phyloP scores from a whole-genome alignment of 2,113 vertebrate genomes.

The Oryzias curvinotus region DNA sequence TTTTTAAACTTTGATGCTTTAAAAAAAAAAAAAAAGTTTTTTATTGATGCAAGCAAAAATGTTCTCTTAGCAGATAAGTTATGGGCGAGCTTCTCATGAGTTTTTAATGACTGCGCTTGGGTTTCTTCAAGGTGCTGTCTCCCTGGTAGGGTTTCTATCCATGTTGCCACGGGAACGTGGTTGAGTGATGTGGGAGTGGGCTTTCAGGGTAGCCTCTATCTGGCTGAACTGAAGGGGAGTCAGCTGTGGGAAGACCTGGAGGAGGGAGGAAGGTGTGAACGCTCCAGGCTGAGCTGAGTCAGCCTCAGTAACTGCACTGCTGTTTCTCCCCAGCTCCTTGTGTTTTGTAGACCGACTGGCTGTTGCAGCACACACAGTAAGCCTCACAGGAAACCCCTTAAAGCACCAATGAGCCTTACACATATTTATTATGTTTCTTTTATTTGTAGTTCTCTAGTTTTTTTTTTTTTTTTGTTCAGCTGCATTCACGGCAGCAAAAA shows the following conservation, averaged over 20 bases:
- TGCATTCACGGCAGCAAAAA: background rate
- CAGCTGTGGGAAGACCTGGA: slow-evolving; percentile 24
- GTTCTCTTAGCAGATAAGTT: background rate
- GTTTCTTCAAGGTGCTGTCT: slow-evolving; percentile 34
- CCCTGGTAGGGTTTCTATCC: slow-evolving; percentile 21
- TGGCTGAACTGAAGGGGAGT: slow-evolving; percentile 30
- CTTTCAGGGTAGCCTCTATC: slow-evolving; percentile 43
- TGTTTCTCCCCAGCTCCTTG: slow-evolving; percentile 11
- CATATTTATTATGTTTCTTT: background rate
- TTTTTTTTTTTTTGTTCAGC: background rate
- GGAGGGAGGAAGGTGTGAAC: slow-evolving; percentile 18
- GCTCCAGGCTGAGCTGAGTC: slow-evolving; percentile 43
- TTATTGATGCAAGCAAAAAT: background rate
- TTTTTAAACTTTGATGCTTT: background rate
- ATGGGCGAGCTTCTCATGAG: slow-evolving; percentile 17
- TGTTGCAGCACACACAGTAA: slow-evolving; percentile 3
- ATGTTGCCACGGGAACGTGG: slow-evolving; percentile 51
- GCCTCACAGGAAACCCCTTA: slow-evolving; percentile 15
- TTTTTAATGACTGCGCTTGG: slow-evolving; percentile 35
- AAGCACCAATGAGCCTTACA: background rate
- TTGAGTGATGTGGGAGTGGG: slow-evolving; percentile 41
- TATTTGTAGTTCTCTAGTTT: background rate
- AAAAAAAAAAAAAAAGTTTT: background rate
- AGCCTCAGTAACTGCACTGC: slow-evolving; percentile 27
- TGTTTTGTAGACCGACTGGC: slow-evolving; percentile 8